Evolutionary conservation across 64 coral and sea anemone genomes (phyloP), one percentile per base, ranked within the genome.

Genomic region (Anthopleura sola): DNA sequence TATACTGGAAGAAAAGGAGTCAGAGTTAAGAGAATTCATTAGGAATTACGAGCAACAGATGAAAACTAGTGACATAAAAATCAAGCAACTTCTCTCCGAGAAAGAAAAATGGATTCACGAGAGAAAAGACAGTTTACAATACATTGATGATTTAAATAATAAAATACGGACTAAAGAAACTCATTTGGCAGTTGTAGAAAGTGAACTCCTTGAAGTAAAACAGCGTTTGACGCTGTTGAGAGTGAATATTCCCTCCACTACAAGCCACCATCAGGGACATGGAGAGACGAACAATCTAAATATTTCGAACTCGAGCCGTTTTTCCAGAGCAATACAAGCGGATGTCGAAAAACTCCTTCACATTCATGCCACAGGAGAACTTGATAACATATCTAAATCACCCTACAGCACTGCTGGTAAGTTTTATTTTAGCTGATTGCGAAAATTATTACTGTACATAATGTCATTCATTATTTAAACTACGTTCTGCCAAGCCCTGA

Each of bases 41-140:
- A 78, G 91, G 83, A 97, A 97, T 93, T 97, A 93, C 82, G 91
- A 97, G 85, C 91, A 93, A 85, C 88, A 84, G 84, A 97, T 97
- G 95, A 80, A 75, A 6, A 88, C 93, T 46, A 93, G 95, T 36
- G 95, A 91, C 39, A 84, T 88, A 23, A 78, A 84, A 69, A 57
- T 93, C 10, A 85, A 62, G 17, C 71, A 85, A 55, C 50, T 97
- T 28, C 85, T 86, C 26, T 78, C 77, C 26, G 88, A 97, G 64
- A 83, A 93, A 78, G 49, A 80, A 26, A 54, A 74, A 48, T 97
- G 91, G 95, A 69, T 60, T 17, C 75, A 50, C 5, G 95, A 97
- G 56, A 83, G 95, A 81, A 79, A 84, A 14, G 85, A 90, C 36
- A 31, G 93, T 2, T 50, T 75, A 75, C 81, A 87, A 28, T 86